These are phyloP conservation scores for Hyperopisus bebe DNA, from an alignment of 2,113 vertebrate species.

Conservation along the genomic window DNA sequence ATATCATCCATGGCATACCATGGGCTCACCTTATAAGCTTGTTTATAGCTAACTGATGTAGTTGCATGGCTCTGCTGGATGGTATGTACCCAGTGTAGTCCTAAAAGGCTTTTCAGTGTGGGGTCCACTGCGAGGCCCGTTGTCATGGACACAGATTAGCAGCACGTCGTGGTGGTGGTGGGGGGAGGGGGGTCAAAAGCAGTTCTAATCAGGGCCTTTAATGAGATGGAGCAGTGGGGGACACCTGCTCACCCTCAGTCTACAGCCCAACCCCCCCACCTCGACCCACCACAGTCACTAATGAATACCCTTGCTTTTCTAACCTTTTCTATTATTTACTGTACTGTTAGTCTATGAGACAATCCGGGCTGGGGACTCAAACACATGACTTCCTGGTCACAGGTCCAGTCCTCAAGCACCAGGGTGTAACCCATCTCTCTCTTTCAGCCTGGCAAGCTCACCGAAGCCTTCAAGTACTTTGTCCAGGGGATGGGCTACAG, in stretches of 20 bases:
- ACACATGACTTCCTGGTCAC: neutral
- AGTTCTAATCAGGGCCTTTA: neutral
- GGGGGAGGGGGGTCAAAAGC: neutral
- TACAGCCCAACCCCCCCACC: neutral
- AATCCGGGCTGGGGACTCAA: neutral
- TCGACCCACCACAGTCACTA: neutral
- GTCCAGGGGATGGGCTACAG: slow-evolving; percentile 75
- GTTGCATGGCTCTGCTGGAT: neutral
- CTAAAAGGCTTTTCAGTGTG: neutral
- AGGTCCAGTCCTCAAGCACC: neutral
- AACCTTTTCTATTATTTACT: neutral
- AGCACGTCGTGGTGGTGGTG: neutral
- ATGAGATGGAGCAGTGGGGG: slow-evolving; percentile 10
- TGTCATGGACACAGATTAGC: slow-evolving; percentile 3
- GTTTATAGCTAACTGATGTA: neutral
- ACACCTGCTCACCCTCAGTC: neutral
- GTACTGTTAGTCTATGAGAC: neutral
- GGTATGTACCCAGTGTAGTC: neutral
- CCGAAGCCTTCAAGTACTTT: slow-evolving; percentile 74
- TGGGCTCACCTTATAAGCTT: neutral
- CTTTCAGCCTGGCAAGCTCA: slow-evolving; percentile 66
- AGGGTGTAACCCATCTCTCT: neutral
- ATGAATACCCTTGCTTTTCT: neutral
- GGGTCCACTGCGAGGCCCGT: neutral
- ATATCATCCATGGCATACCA: neutral